Evolutionary conservation across 1,140 invertebrate genomes (phyloP), one percentile per base, ranked within the genome.

Genomic region (Zaprionus davidi): DNA sequence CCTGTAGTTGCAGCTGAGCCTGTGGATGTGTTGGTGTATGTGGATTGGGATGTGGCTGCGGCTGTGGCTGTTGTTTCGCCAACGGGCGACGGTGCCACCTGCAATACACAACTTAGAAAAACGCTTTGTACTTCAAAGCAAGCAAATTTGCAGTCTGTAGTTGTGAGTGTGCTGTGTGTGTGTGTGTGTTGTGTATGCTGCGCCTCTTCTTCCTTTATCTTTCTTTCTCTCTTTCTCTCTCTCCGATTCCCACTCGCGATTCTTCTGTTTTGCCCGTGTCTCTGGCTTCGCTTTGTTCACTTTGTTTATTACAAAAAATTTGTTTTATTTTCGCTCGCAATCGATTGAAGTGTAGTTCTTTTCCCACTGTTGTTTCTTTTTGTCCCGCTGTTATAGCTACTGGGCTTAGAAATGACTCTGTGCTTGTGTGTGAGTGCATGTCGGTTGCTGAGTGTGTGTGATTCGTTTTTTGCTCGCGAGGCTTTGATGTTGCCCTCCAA

Each of bases 101-200:
- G 70, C 78, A 77, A 24, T 70, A 73, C 66, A 53, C 41, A 56
- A 58, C 73, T 59, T 58, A 59, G 38, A 22, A 67, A 67, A 83
- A 79, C 68, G 81, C 86, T 90, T 90, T 90, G 82, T 90, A 85
- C 85, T 82, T 90, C 85, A 90, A 90, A 90, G 85, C 78, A 72
- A 78, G 71, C 71, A 79, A 63, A 79, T 90, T 88, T 84, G 81
- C 81, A 76, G 68, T 78, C 38, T 71, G 34, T 71, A 65, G 71
- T 60, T 76, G 38, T 72, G 5, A 41, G 31, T 60, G 11, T 49
- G 67, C 11, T 74, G 55, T 74, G 51, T 66, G 63, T 36, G 36
- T 44, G 9, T 31, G 31, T 63, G 59, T 63, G 49, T 55, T 6
- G 68, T 41, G 46, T 68, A 22, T 59, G 55, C 36, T 56, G 20